Evolutionary conservation across 2,113 vertebrate genomes (phyloP), one percentile per base, ranked within the genome.

Genomic region (Nycticorax nycticorax): DNA sequence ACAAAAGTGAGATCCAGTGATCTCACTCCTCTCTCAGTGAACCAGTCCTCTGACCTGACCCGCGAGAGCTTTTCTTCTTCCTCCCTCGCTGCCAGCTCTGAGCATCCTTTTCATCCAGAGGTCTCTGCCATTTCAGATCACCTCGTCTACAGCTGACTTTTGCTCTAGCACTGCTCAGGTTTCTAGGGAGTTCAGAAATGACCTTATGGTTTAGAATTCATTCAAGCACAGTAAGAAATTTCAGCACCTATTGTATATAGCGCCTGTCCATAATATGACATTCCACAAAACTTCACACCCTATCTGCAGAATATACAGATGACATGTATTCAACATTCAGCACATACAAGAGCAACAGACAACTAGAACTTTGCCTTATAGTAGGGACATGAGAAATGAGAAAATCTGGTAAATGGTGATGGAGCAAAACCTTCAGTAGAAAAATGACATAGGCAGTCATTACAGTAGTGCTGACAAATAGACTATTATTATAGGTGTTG

Each of bases 161-260:
- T 86, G 67, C 91, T 92, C 53, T 60, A 48, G 71, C 72, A 71
- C n/a, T 76, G 47, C 67, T 95, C 64, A 77, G 43, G 50, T 92
- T 97, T 92, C 94, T 62, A 88, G 72, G 63, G 79, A 91, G 75
- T 84, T 95, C 85, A 93, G 91, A 96, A 93, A 86, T 86, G 6
- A 86, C 82, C 79, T 80, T 73, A 45, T n/a, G 13, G 88, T 88
- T 83, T 83, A 86, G 35, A 83, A 94, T 62, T 69, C 63, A 74
- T 88, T 88, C 88, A 92, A 90, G 68, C 50, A 64, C 35, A 73
- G 62, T 30, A 73, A 62, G 35, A 87, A 73, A 85, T 92, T 87
- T 76, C 59, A 77, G n/a, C 75, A 77, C 8, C 45, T 88, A 27
- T 50, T 93, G 30, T 93, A 76, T n/a, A 19, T 16, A 45, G 39